Base-by-base conservation (phyloP, 1,140 invertebrate species). In the Drosophila grimshawi region DNA sequence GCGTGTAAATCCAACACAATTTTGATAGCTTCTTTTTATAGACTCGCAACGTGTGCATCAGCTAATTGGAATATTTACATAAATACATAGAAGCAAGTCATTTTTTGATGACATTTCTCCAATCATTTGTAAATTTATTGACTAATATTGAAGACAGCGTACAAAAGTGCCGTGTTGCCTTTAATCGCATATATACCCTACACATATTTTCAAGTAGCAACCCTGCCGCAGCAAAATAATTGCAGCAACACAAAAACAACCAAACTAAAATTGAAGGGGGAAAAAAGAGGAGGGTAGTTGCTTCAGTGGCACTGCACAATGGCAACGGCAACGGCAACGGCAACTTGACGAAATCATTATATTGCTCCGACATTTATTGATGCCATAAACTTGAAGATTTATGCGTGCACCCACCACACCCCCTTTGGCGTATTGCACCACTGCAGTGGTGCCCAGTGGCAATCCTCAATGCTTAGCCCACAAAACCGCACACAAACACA, bases 331-430 rank as follows among this genome's bases (percentile, higher is more conserved):
- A 39, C 37, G 37, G 37, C 37, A 43, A 19, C 19, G 19, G 19
- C 19, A 73, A 89, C 80, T 89, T 89, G 85, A 89, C 85, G 85
- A 89, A 89, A 89, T 89, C 85, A 89, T 89, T 89, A 89, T 88
- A 89, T 89, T 65, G 85, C 85, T 55, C 68, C 80, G 85, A 89
- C 85, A 90, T 89, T 89, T 89, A 89, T 89, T 90, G 85, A 89
- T 89, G 80, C 86, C 85, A 89, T 89, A 89, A 89, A 89, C 70
- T 89, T 89, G 85, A 89, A 76, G 85, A 89, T 89, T 89, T 89
- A 89, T 89, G 85, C 85, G 71, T 89, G 30, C 63, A 63, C 65
- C 67, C 62, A 81, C 37, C 81, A 49, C 27, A 30, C 62, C 67
- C 82, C 64, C 68, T 3, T 10, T 45, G 19, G 63, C 11, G 49